Conservation (phyloP, 2,113 vertebrate species). For the Prietella phreatophila region DNA sequence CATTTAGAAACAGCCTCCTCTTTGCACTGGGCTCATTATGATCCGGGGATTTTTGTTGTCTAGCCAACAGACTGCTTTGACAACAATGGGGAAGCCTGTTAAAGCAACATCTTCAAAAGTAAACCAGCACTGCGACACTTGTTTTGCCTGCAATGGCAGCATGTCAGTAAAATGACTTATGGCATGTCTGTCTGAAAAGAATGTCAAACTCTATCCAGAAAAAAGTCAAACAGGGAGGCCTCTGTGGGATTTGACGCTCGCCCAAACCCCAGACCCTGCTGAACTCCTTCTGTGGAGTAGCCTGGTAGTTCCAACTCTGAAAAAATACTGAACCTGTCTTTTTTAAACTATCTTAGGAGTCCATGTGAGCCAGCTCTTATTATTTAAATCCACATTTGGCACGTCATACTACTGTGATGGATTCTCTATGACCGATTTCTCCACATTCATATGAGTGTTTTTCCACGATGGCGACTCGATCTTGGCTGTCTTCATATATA, state of each 20-base stretch:
- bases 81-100: constrained; percentile 71
- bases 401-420: background rate
- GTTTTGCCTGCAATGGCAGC: constrained; percentile 64
- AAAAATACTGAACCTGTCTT: background rate
- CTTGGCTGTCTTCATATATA: background rate
- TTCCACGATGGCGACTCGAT: constrained; percentile 10
- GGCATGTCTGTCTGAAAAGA: constrained; percentile 62
- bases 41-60: constrained; percentile 66
- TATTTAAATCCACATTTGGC: constrained; percentile 37
- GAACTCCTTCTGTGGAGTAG: constrained; percentile 9
- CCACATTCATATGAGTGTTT: background rate
- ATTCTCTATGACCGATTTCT: constrained; percentile 1
- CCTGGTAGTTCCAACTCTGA: constrained; percentile 1
- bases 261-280: constrained; percentile 14
- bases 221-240: background rate
- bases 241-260: background rate
- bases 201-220: constrained; percentile 43
- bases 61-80: constrained; percentile 64
- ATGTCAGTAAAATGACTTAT: constrained; percentile 71
- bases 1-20: constrained; percentile 48
- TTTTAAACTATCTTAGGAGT: background rate
- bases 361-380: background rate
- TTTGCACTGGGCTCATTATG: constrained; percentile 60
- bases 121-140: constrained; percentile 55
- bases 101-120: constrained; percentile 62